Base-by-base conservation (phyloP, 2,797 vertebrate species). In the Phataginus tricuspis region DNA sequence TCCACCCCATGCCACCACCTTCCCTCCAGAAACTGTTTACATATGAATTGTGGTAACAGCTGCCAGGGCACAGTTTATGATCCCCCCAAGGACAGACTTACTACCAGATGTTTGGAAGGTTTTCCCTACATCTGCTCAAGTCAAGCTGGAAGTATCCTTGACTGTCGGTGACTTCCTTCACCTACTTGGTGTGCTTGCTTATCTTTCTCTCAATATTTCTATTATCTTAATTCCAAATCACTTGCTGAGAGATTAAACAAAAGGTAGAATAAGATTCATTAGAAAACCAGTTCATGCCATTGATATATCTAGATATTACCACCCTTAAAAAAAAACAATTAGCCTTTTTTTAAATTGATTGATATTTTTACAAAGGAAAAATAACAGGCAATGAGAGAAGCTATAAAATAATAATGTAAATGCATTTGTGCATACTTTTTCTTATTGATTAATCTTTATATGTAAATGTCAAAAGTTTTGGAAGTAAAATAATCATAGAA, bases 401-500 rank as follows among this genome's bases (percentile, higher is more conserved):
- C 19, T 72, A 78, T 59, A 75, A 66, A 51, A 77, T 45, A 83
- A 71, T 77, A 71, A 88, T 9, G 9, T 29, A 85, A 89, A 68
- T 61, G 34, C 3, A 55, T 79, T 82, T 64, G 37, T 55, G 27
- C 27, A 31, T 25, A n/a, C 92, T 91, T 75, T 80, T 91, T 79
- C 19, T 86, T 88, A 29, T 31, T 63, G 64, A 51, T 74, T 68
- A 85, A 75, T n/a, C 29, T 92, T 72, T 92, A 55, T 29, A 92
- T 16, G 14, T 78, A 80, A 66, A 91, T 61, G 34, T 63, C 37
- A 90, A 95, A 85, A 74, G 23, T 82, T 82, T 57, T 1, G 8
- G 9, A 39, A 77, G 45, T 55, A 90, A 86, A 94, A 90, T 90
- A 82, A 90, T 42, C 37, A 55, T 59, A 80, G 53, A 86, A 77